A percentile compares a stretch with the other conserved stretches of the same genome.
Evolutionary conservation across 2,113 vertebrate species (phyloP).

Genomic region (Acanthochromis polyacanthus): DNA sequence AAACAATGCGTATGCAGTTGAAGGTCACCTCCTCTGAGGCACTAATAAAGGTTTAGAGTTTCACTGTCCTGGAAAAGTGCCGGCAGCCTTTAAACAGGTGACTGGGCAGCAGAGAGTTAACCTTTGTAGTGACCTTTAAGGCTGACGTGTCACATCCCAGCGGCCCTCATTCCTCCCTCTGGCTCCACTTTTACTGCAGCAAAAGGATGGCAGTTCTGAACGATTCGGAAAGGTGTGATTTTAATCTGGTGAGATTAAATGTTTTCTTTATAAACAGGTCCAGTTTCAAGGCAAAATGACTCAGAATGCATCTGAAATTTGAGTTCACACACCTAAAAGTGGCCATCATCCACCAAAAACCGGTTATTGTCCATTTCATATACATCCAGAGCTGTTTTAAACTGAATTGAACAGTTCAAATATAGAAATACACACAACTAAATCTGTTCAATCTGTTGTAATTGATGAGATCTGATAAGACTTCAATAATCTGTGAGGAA

Average conservation of each 20-base stretch:
- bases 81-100: constrained; percentile 29
- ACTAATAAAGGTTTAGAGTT: constrained; percentile 56
- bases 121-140: constrained; percentile 46
- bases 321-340: too few relatives aligned
- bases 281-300: too few relatives aligned
- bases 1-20: constrained; percentile 7
- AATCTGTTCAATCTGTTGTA: too few relatives aligned
- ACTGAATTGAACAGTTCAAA: too few relatives aligned
- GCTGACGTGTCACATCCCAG: constrained; percentile 49
- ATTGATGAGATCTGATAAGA: too few relatives aligned
- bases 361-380: too few relatives aligned
- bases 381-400: too few relatives aligned
- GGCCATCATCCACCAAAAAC: too few relatives aligned
- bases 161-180: not conserved
- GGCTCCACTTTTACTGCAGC: not conserved
- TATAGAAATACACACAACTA: too few relatives aligned
- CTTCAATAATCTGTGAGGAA: too few relatives aligned
- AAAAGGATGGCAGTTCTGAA: not conserved
- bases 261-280: not conserved
- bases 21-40: constrained; percentile 1
- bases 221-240: not conserved
- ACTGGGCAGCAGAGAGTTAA: constrained; percentile 17
- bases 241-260: not conserved
- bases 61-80: constrained; percentile 18
- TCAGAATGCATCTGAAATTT: too few relatives aligned